Base-by-base conservation (phyloP, 2,797 vertebrate genomes). In the Coilia nasus region DNA sequence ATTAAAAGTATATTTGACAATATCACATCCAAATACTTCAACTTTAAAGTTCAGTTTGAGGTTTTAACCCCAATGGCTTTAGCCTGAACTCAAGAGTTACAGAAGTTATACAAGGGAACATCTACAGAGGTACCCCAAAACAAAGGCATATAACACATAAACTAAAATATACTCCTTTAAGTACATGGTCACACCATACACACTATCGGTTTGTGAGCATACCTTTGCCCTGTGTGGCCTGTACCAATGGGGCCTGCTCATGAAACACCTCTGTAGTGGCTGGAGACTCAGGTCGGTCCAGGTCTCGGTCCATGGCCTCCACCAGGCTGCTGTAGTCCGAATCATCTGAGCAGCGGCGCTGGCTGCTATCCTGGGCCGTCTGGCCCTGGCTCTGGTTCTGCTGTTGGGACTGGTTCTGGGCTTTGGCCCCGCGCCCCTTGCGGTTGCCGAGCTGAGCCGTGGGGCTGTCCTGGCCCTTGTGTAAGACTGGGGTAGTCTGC, bases 241-340 rank as follows among this genome's bases (percentile, higher is more conserved):
- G 96, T 80, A 35, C 19, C 41, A 95, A 96, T 60, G 95, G 94
- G 25, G 95, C 93, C 83, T 95, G 95, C 89, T 96, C 95, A 93
- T 94, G 94, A 94, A 96, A 96, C 91, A 96, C 95, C 60, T 97
- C 96, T 85, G 94, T 92, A 87, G 94, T 92, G 87, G 93, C 86
- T 21, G 94, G 93, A 84, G 94, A 90, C 86, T 96, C 95, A 9
- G 94, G 94, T 84, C 94, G 94, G 86, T 96, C 96, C 91, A 96
- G 96, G 90, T 96, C 96, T 93, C 96, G 96, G 91, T 97, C 96
- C 96, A 96, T 96, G 80, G 94, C 94, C 93, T 97, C 96, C 92
- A 96, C 94, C 82, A 97, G 94, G 87, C 93, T 95, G 3, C 92
- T 94, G 90, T 96, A 94, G 87, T 96, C 96, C 0, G 94, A 96